Evolutionary conservation across 2,888 invertebrate genomes (phyloP).

Genomic region (Diarsia mendica): DNA sequence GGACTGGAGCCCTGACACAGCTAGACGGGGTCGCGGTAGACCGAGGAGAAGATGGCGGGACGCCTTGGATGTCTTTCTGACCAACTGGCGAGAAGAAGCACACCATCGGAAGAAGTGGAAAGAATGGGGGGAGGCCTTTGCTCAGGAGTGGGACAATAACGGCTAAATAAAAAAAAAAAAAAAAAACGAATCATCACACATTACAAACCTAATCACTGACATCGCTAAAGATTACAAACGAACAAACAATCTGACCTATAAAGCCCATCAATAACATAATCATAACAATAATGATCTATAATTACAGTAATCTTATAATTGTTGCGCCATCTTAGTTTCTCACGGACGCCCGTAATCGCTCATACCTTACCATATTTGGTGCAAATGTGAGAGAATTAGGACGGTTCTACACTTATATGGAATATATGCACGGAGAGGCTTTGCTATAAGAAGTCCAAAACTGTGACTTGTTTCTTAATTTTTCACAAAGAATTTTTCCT

Average conservation of each 20-base stretch:
- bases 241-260: conserved; percentile 46
- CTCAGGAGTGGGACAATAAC: no score
- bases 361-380: conserved; percentile 56
- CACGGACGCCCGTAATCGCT: conserved; percentile 50
- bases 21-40: no score
- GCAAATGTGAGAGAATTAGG: conserved; percentile 47
- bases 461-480: no score
- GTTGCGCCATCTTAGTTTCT: conserved; percentile 45
- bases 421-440: not conserved
- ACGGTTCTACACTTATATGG: not conserved
- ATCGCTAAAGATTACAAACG: conserved; percentile 31
- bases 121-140: no score
- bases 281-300: conserved; percentile 55
- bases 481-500: no score
- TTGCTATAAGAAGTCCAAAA: not conserved
- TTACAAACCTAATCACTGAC: not conserved
- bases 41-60: no score
- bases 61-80: no score
- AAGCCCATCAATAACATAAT: conserved; percentile 42
- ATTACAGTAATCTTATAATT: conserved; percentile 56
- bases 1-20: no score
- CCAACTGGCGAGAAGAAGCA: no score
- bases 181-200: not conserved
- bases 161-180: no score
- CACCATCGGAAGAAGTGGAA: no score